Conservation (phyloP, 2,888 invertebrate species). For the Galerucella calmariensis region DNA sequence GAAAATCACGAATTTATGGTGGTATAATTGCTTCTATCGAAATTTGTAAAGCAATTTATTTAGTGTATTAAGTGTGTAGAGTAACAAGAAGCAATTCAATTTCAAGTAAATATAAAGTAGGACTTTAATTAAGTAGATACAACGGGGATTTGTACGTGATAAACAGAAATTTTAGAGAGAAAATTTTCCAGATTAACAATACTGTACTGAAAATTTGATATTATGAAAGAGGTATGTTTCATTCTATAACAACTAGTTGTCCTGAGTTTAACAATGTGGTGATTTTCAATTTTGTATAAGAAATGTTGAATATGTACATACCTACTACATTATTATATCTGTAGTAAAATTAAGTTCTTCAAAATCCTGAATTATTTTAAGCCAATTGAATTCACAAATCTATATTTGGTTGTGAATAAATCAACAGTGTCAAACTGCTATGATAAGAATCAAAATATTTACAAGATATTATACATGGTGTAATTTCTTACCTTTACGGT, state of each 20-base stretch:
- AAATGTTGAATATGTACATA: slow-evolving; percentile 28
- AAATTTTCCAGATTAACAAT: background rate
- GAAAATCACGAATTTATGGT: background rate
- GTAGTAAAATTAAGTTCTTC: slow-evolving; percentile 27
- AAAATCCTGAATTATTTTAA: slow-evolving; percentile 18
- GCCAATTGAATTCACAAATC: slow-evolving; percentile 19
- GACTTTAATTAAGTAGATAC: background rate
- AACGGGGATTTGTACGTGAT: background rate
- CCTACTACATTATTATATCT: slow-evolving; percentile 10
- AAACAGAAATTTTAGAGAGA: background rate
- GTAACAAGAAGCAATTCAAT: background rate
- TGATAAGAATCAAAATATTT: background rate
- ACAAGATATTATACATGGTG: background rate
- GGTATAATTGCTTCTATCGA: background rate
- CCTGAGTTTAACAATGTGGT: background rate
- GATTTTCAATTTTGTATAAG: slow-evolving; percentile 29
- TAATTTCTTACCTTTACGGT: background rate
- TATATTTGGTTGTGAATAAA: slow-evolving; percentile 26
- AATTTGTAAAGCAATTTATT: background rate
- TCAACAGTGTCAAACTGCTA: slow-evolving; percentile 4
- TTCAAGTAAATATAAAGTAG: background rate
- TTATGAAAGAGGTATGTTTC: background rate
- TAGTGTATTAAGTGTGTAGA: background rate
- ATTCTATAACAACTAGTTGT: background rate
- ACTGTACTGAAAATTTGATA: background rate